Percentiles rank a stretch among this genome's conserved stretches.
These are phyloP conservation scores for Melanotaenia nigrans DNA, from an alignment of 2,797 vertebrate genomes.

Conservation along the genomic window DNA sequence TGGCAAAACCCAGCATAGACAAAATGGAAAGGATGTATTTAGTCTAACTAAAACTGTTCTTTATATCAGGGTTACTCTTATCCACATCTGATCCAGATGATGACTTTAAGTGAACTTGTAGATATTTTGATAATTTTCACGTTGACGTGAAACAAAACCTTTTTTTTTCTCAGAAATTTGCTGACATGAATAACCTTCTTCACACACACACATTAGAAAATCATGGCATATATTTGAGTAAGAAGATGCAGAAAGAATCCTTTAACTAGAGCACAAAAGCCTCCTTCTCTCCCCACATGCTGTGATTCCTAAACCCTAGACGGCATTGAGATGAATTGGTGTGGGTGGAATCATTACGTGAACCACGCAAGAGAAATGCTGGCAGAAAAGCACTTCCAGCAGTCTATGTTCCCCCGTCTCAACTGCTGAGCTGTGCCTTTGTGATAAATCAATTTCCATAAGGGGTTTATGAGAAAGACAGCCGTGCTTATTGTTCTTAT, in stretches of 20 bases:
- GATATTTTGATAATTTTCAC: slow-evolving; percentile 21
- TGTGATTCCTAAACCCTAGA: slow-evolving; percentile 50
- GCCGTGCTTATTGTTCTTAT: slow-evolving; percentile 76
- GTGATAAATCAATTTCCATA: slow-evolving; percentile 77
- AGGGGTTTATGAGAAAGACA: slow-evolving; percentile 71
- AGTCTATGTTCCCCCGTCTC: slow-evolving; percentile 49
- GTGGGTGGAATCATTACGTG: slow-evolving; percentile 73
- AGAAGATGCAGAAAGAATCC: slow-evolving; percentile 37
- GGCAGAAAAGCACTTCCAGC: slow-evolving; percentile 61
- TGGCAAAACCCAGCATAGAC: slow-evolving; percentile 33
- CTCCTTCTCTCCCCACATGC: slow-evolving; percentile 31
- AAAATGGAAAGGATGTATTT: slow-evolving; percentile 35
- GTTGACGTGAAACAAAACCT: neutral
- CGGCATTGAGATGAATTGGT: slow-evolving; percentile 63
- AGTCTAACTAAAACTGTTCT: slow-evolving; percentile 11
- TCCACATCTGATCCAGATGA: slow-evolving; percentile 8
- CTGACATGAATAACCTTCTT: slow-evolving; percentile 16
- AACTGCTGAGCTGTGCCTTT: slow-evolving; percentile 60
- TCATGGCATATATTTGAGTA: slow-evolving; percentile 48
- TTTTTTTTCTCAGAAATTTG: slow-evolving; percentile 31
- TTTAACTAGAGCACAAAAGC: slow-evolving; percentile 40
- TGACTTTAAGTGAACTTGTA: slow-evolving; percentile 34
- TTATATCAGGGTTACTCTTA: neutral
- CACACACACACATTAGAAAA: slow-evolving; percentile 25
- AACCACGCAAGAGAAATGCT: slow-evolving; percentile 51